Evolutionary conservation across 2,113 vertebrate genomes (phyloP).

Genomic region (Stercorarius parasiticus): DNA sequence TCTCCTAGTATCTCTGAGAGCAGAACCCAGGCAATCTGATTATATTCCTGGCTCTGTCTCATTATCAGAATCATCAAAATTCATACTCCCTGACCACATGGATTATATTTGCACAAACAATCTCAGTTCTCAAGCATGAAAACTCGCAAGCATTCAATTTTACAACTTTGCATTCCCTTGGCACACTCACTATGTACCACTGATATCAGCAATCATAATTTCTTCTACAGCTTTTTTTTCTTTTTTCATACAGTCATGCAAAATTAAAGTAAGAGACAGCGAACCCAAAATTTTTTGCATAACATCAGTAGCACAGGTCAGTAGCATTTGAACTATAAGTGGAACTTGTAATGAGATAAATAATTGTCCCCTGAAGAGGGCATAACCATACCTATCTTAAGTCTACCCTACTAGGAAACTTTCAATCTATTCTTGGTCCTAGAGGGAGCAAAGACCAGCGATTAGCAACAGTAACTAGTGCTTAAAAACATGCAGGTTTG

Average conservation of each 20-base stretch:
- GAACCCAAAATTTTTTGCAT: background rate
- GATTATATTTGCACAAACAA: background rate
- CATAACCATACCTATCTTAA: background rate
- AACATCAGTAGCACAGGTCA: background rate
- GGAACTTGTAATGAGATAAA: background rate
- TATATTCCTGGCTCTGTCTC: background rate
- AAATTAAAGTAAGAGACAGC: background rate
- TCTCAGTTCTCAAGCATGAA: background rate
- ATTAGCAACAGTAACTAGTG: background rate
- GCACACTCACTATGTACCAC: background rate
- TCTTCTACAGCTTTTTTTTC: background rate
- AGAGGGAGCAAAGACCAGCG: background rate
- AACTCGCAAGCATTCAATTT: background rate
- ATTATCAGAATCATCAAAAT: background rate
- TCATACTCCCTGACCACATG: background rate
- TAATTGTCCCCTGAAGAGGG: background rate
- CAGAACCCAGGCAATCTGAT: background rate
- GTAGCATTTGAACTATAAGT: background rate
- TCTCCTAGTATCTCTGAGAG: background rate
- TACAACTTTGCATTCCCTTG: background rate
- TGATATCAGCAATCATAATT: background rate
- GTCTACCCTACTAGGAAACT: background rate
- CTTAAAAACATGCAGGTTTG: background rate
- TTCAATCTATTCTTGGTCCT: background rate
- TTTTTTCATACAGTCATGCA: background rate